These are phyloP conservation scores for Drosophila bunnanda DNA, from an alignment of 2,888 invertebrate genomes.

Conservation along the genomic window DNA sequence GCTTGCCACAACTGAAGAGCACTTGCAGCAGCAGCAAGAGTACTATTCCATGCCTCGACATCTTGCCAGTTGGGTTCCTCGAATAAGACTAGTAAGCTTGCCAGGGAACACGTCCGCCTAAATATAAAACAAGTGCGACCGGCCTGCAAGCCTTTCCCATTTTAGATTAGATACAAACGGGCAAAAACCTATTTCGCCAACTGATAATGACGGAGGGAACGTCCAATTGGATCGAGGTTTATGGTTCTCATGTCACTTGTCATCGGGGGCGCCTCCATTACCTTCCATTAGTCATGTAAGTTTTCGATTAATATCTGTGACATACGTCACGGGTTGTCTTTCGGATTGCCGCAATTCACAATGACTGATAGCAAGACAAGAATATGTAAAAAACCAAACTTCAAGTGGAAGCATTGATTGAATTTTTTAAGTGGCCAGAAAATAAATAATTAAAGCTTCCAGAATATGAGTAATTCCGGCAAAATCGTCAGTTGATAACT, in stretches of 20 bases:
- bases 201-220: slow-evolving; percentile 24
- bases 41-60: slow-evolving; percentile 27
- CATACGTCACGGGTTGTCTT: slow-evolving; percentile 33
- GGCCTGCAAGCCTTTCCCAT: background rate
- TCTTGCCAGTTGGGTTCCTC: slow-evolving; percentile 24
- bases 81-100: slow-evolving; percentile 16
- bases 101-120: slow-evolving; percentile 13
- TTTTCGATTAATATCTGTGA: slow-evolving; percentile 13
- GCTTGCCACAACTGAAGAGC: slow-evolving; percentile 18
- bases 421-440: slow-evolving; percentile 54
- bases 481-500: slow-evolving; percentile 14
- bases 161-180: slow-evolving; percentile 42
- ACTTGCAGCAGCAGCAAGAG: slow-evolving; percentile 45
- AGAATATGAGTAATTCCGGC: slow-evolving; percentile 55
- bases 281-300: slow-evolving; percentile 47
- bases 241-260: background rate
- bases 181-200: slow-evolving; percentile 42
- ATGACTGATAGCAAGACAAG: slow-evolving; percentile 5
- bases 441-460: slow-evolving; percentile 25
- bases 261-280: background rate
- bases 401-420: slow-evolving; percentile 48
- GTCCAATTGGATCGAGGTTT: slow-evolving; percentile 36
- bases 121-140: slow-evolving; percentile 3
- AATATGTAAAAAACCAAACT: slow-evolving; percentile 2
- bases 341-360: slow-evolving; percentile 20